Percentiles rank a stretch among this genome's conserved stretches.
These are phyloP conservation scores for Muraenolepis orangiensis DNA, from an alignment of 2,797 vertebrate species.

Conservation along the genomic window DNA sequence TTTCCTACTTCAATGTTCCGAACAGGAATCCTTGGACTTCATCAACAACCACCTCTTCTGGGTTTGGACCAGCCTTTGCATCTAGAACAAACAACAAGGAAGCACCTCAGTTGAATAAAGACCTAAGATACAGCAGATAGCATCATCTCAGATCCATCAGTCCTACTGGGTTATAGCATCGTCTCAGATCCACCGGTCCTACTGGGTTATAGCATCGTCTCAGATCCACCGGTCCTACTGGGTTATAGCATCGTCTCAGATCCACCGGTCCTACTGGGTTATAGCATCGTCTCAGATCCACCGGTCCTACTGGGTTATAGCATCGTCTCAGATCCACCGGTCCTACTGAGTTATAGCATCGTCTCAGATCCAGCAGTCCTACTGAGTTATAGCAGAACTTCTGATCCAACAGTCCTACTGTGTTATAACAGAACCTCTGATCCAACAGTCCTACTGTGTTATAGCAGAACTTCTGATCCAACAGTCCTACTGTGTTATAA, in stretches of 20 bases:
- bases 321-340: neutral
- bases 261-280: neutral
- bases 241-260: neutral
- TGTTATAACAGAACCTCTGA: neutral
- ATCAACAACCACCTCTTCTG: conserved; percentile 71
- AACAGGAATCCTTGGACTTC: conserved; percentile 95
- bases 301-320: neutral
- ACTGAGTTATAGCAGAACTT: neutral
- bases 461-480: neutral
- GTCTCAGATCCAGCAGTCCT: neutral
- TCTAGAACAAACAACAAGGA: conserved; percentile 47
- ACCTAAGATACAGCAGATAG: no score
- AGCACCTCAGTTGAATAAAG: neutral
- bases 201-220: neutral
- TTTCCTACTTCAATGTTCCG: conserved; percentile 85
- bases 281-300: neutral
- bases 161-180: neutral
- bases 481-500: neutral
- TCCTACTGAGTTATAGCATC: neutral
- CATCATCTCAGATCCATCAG: neutral
- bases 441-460: neutral
- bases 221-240: neutral
- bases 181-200: neutral
- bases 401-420: neutral
- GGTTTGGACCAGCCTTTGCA: conserved; percentile 64